phyloP scores from a whole-genome alignment of 2,888 invertebrate genomes.

The Dascillus cervinus region DNA sequence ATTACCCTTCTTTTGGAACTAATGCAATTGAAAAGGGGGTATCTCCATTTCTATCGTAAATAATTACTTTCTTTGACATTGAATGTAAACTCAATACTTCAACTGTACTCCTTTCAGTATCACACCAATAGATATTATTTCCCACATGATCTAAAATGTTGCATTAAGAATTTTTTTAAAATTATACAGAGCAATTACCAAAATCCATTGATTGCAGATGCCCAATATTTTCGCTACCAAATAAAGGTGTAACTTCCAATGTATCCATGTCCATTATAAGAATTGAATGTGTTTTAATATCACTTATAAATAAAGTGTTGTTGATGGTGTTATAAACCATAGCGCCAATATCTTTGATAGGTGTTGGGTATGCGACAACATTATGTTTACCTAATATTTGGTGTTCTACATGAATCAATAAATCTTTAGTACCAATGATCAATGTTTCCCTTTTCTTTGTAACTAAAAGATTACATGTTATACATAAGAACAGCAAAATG shows the following conservation, averaged over 20 bases:
- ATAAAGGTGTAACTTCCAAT: slow-evolving; percentile 9
- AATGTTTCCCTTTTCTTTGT: slow-evolving; percentile 44
- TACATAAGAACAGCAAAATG: neutral
- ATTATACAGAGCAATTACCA: slow-evolving; percentile 35
- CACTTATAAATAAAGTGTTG: slow-evolving; percentile 47
- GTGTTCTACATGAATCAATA: slow-evolving; percentile 56
- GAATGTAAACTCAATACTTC: slow-evolving; percentile 58
- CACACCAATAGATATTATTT: slow-evolving; percentile 67
- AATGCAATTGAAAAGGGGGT: slow-evolving; percentile 63
- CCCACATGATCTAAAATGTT: slow-evolving; percentile 54
- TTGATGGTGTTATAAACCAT: slow-evolving; percentile 57
- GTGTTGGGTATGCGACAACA: slow-evolving; percentile 34
- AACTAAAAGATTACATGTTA: slow-evolving; percentile 35
- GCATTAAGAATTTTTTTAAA: neutral
- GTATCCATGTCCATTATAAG: slow-evolving; percentile 38
- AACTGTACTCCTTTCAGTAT: slow-evolving; percentile 53
- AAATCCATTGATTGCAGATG: slow-evolving; percentile 51
- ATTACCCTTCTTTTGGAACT: slow-evolving; percentile 57
- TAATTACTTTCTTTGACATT: slow-evolving; percentile 50
- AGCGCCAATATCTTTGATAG: slow-evolving; percentile 52
- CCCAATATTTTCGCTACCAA: slow-evolving; percentile 1
- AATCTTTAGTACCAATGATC: slow-evolving; percentile 50
- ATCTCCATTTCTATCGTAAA: slow-evolving; percentile 51
- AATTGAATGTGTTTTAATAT: slow-evolving; percentile 43
- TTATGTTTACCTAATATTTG: slow-evolving; percentile 60